Percentiles rank a stretch among this genome's conserved stretches.
phyloP scores from a whole-genome alignment of 2,888 invertebrate genomes.

The Euproctis similis region DNA sequence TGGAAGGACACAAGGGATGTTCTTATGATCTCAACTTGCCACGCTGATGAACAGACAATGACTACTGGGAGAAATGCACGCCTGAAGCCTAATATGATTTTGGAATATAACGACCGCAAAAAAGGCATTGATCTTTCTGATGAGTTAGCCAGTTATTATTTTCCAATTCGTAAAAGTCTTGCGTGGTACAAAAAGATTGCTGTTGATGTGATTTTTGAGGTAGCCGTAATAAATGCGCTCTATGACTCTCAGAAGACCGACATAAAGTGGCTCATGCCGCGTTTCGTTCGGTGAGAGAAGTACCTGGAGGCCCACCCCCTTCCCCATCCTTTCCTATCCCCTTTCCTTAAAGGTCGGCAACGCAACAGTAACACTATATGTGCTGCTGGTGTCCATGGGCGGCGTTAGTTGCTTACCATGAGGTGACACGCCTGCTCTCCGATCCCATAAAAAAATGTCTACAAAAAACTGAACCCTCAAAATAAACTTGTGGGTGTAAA shows the following conservation, averaged over 20 bases:
- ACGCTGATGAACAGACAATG: slow-evolving; percentile 8
- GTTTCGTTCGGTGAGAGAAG: no score
- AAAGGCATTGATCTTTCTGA: slow-evolving; percentile 15
- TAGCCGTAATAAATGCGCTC: slow-evolving; percentile 5
- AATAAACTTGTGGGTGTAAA: no score
- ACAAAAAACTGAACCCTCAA: slow-evolving; percentile 1
- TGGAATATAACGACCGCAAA: slow-evolving; percentile 10
- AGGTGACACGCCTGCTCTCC: no score
- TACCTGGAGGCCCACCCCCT: no score
- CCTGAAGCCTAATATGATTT: slow-evolving; percentile 9
- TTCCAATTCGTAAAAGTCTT: slow-evolving; percentile 6
- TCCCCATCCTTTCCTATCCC: no score
- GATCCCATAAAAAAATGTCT: no score
- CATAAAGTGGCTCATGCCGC: no score
- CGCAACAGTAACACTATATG: no score
- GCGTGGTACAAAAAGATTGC: slow-evolving; percentile 9
- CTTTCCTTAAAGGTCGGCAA: no score
- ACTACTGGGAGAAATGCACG: slow-evolving; percentile 3
- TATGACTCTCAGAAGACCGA: no score
- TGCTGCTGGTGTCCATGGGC: no score
- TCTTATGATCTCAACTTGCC: slow-evolving; percentile 13
- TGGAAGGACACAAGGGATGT: slow-evolving; percentile 18
- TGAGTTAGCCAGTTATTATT: slow-evolving; percentile 8
- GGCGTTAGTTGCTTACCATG: no score
- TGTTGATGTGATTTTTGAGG: slow-evolving; percentile 7